phyloP scores from a whole-genome alignment of 2,797 vertebrate species.

The Anabacerthia variegaticeps region DNA sequence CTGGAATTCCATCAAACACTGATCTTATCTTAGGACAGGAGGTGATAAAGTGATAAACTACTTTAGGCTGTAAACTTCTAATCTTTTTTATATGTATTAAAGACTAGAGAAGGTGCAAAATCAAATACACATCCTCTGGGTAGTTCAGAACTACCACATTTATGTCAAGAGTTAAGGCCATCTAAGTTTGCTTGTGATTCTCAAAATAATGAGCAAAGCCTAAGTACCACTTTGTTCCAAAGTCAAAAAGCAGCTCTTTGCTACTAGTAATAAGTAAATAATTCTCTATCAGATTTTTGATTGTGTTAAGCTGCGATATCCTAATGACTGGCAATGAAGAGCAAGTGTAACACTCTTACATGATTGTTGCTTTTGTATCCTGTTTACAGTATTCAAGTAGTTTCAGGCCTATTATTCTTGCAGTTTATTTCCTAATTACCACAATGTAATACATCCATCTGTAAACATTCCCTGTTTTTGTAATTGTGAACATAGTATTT shows the following conservation, averaged over 20 bases:
- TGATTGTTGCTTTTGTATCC: not conserved
- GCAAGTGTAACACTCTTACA: not conserved
- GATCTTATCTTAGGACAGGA: not conserved
- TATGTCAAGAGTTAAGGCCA: not conserved
- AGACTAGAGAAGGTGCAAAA: not conserved
- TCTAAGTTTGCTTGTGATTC: not conserved
- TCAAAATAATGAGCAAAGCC: not conserved
- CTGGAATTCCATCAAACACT: not conserved
- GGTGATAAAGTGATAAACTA: not conserved
- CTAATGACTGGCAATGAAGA: not conserved
- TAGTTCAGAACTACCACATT: not conserved
- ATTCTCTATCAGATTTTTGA: not conserved
- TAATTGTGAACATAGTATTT: not conserved
- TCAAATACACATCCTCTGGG: not conserved
- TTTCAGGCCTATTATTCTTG: not conserved
- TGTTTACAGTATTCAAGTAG: not conserved
- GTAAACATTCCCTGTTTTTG: not conserved
- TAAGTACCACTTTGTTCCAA: not conserved
- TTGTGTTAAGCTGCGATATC: not conserved
- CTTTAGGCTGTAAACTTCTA: not conserved
- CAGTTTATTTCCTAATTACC: not conserved
- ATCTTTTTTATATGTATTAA: not conserved
- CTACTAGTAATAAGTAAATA: not conserved
- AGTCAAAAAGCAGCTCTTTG: not conserved
- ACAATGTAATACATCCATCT: not conserved